Base-by-base conservation (phyloP, 2,113 vertebrate genomes). In the Chiloscyllium plagiosum region DNA sequence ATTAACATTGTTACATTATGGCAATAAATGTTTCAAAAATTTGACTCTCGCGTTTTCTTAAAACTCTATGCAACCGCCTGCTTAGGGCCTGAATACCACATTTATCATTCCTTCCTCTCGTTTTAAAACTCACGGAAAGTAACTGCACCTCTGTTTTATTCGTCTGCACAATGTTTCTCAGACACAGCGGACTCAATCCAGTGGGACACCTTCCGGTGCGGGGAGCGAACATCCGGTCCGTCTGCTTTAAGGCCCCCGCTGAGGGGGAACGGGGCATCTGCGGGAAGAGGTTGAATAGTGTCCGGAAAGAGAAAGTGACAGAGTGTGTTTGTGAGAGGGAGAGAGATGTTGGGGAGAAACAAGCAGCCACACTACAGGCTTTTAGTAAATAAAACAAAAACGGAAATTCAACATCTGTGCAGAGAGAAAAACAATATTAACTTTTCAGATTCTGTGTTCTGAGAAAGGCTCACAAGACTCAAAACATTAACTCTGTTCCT, bases 231-330 rank as follows among this genome's bases (percentile, higher is more conserved):
- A 42, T 42, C 80, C 37, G 5, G 80, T 42, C 80, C 80, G 80
- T 19, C 17, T 37, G 80, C 37, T 83, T 12, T 22, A 4, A 17
- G 80, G 3, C 42, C 19, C 80, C 72, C 29, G 7, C 29, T 29
- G 1, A 8, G 1, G 29, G 17, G n/a, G 78, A 12, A 3, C 33
- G 68, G n/a, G 69, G 97, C 97, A 97, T 97, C 80, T 93, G 96
- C 97, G 97, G 96, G 5, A 17, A 96, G 66, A 96, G 97, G 96
- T 96, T 47, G 42, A 47, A 47, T 6, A 61, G 56, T 1, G 97
- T 76, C 1, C 56, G 10, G 56, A n/a, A 76, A 1, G 10, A 29
- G 72, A 76, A 76, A n/a, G 72, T 42, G 33, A 15, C 15, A 20
- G 20, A 47, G 13, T 6, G 72, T 0, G 29, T 0, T 12, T 26